Evolutionary conservation across 2,113 vertebrate species (phyloP), one percentile per base, ranked within the genome.

Genomic region (Chaetorhynchus papuensis): DNA sequence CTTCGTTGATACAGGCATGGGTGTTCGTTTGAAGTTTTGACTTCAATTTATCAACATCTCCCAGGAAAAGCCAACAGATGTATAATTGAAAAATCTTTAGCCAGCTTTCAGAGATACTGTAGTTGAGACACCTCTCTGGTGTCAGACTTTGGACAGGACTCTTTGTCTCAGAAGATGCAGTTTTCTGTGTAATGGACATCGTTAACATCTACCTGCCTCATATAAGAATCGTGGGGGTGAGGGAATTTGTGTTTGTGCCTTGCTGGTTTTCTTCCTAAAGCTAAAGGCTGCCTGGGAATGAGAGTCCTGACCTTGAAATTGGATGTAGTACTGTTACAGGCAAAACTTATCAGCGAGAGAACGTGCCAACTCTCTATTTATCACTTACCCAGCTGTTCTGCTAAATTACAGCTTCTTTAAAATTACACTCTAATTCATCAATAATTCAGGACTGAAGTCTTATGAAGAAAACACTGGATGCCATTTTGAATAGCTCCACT

Each of bases 401-500:
- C 76, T 88, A 68, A 96, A 96, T 95, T 90, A 76, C 80, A 93
- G 72, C 53, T 76, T 65, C 94, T 87, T 96, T 78, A 92, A 82
- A 94, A 90, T 93, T 75, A 56, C 57, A 57, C 83, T 76, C 45
- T 64, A 84, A 92, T 94, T 94, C 86, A 92, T 96, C 88, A 95
- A 93, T 92, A 96, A 94, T 96, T 94, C 76, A 94, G 86, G 52
- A 69, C 64, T 15, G 56, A 81, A 77, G 24, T 13, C 64, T 56
- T 28, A 64, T 0, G 30, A 92, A 45, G 92, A 87, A 95, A 96
- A 89, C 33, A 37, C 69, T 93, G 59, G 94, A 96, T 95, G 83
- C 89, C 93, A 93, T 97, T 95, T 95, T 91, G 89, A 92, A 76
- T 83, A 92, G 79, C 81, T 96, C 76, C 66, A 54, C 80, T 75